Evolutionary conservation across 2,797 vertebrate species (phyloP), one percentile per base, ranked within the genome.

Genomic region (Novumbra hubbsi): DNA sequence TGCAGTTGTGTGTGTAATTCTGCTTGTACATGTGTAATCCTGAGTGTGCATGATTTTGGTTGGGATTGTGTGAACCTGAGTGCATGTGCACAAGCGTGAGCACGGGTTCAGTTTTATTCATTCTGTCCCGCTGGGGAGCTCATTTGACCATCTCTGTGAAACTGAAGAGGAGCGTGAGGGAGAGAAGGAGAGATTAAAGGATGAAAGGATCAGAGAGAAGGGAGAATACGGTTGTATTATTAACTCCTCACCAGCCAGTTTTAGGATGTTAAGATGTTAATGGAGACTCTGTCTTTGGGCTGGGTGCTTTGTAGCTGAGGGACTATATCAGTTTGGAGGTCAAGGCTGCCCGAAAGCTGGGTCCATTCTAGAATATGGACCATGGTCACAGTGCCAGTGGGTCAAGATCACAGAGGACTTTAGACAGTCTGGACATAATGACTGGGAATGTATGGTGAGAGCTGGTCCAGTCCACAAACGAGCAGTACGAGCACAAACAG

Each of bases 141-240:
- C 64, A 45, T 83, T 79, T 72, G 28, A 50, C 68, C 67, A 74
- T 77, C 79, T 83, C 57, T 75, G 16, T 75, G 52, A 8, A 80
- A 73, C 30, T 64, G n/a, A 34, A 77, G 57, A 66, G 73, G 60
- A 66, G 48, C 32, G 41, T 30, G 62, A 75, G 73, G 74, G 21
- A 38, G 49, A 67, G 63, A 9, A 30, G 27, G 64, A 60, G 17
- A 16, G 49, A 70, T 41, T 55, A 63, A 55, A 24, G 19, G 24
- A 68, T 68, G 48, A 65, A 17, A 38, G 38, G 48, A 57, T n/a
- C 5, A 14, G 49, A 50, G 7, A 49, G 16, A 34, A 64, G 49
- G 62, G 15, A 28, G n/a, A 63, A 21, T 11, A 21, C n/a, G 72
- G 80, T 24, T 24, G 9, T 80, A 57, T 24, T 79, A 41, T 70